Evolutionary conservation across 2,113 vertebrate species (phyloP), one percentile per base, ranked within the genome.

Genomic region (Hymenochirus boettgeri): DNA sequence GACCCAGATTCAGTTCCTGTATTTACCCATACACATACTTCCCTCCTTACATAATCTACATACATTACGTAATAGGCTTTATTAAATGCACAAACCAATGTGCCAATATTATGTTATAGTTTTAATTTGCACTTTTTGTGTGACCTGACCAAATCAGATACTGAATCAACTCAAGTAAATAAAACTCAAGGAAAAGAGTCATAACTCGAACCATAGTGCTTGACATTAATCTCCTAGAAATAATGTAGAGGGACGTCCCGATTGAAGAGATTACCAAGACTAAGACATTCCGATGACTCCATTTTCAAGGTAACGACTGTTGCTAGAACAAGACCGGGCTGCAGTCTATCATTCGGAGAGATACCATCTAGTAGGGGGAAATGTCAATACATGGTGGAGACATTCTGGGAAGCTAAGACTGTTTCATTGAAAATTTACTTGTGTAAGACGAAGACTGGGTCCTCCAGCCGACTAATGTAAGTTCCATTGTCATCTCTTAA

Each of bases 191-290:
- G n/a, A 79, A 82, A 72, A 75, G 78, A 81, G 79, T 81, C 72
- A 80, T 70, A 45, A 65, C 83, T 76, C 77, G 39, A 60, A 74
- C 75, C 76, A 82, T 74, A 85, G 79, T 84, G 69, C 60, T 76
- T 84, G 79, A 83, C 54, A 58, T 57, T 61, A 29, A 76, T 87
- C 77, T 56, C 29, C 57, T 52, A 71, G 63, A 74, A 71, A 71
- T 71, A 77, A 79, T 17, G 67, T 78, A 79, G 72, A 0, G 1
- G 79, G 78, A 53, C 72, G 71, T 62, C 46, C 62, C 58, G 72
- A 70, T 78, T 65, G 75, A 75, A 57, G 29, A 57, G 52, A 71
- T 79, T 79, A 67, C 46, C 11, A 17, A 75, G 60, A 69, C 67
- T 64, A n/a, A 71, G 59, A 35, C 45, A 48, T 61, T 72, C 55